Evolutionary conservation across 2,888 invertebrate genomes (phyloP), one percentile per base, ranked within the genome.

Genomic region (Tipula unca): DNA sequence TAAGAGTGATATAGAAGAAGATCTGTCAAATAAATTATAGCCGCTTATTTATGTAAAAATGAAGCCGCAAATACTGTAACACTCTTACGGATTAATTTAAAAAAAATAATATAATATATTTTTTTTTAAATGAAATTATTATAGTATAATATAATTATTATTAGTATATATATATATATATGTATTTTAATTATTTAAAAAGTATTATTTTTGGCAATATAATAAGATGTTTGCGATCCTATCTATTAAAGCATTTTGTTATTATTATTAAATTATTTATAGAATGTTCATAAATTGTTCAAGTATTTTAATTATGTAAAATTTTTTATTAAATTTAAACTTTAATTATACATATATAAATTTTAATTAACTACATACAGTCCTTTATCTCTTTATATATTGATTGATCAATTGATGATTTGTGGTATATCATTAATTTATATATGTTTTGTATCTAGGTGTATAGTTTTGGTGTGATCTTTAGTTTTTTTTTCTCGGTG

Each of bases 331-430:
- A 29, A 82, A 29, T 83, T 32, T 32, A 83, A 83, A 83, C n/a
- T 32, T 32, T 5, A 8, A 35, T 83, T 83, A n/a, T n/a, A 83
- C 36, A 84, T 36, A 36, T 29, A 17, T 32, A 32, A 84, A 36
- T 36, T 36, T 36, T 84, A 36, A 36, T 84, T 84, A 84, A 84
- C 84, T 84, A 36, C 84, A 84, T 36, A 36, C 84, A 84, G 84
- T 84, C 84, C 84, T 36, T 84, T 84, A 25, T 36, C 84, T 84
- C 84, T 84, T 84, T 84, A 36, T n/a, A n/a, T n/a, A n/a, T n/a
- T n/a, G n/a, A n/a, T 36, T 32, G 35, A 32, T 32, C 17, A 35
- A 83, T 83, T 10, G 32, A 17, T 29, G n/a, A 17, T 29, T 83
- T 29, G 83, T 83, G n/a, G 83, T 83, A n/a, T n/a, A n/a, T n/a